These are phyloP conservation scores for Chloroclysta siterata DNA, from an alignment of 2,888 invertebrate species.

Conservation along the genomic window DNA sequence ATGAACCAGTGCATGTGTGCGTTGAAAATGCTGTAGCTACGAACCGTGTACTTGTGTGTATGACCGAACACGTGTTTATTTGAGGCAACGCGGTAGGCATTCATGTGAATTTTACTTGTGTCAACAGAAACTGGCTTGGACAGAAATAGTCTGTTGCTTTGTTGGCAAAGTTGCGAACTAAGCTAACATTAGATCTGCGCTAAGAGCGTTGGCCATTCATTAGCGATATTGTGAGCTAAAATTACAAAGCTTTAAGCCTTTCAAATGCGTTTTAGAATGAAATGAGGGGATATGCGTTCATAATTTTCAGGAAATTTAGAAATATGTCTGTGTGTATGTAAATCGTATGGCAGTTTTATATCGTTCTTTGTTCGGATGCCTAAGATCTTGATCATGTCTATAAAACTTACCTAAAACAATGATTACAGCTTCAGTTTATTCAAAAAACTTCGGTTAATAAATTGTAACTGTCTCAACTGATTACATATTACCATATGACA, in stretches of 20 bases:
- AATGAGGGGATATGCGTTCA: not conserved
- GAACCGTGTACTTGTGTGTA: conserved; percentile 51
- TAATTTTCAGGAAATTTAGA: conserved; percentile 16
- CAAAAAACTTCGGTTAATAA: not conserved
- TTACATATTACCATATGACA: conserved; percentile 64
- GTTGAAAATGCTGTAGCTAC: conserved; percentile 44
- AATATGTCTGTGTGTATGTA: conserved; percentile 9
- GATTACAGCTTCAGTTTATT: too few relatives aligned
- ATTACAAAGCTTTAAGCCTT: conserved; percentile 16
- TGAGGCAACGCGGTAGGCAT: conserved; percentile 76
- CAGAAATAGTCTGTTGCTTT: conserved; percentile 78
- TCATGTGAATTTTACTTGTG: conserved; percentile 82
- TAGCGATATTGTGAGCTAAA: conserved; percentile 19
- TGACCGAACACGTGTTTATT: conserved; percentile 75
- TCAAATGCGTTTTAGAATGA: conserved; percentile 5
- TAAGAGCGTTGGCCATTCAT: conserved; percentile 32
- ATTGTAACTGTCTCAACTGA: conserved; percentile 48
- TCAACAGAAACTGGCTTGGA: conserved; percentile 75
- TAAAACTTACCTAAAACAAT: too few relatives aligned
- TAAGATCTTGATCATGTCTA: too few relatives aligned
- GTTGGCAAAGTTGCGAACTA: conserved; percentile 68
- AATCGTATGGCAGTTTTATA: not conserved
- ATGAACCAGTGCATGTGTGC: conserved; percentile 71
- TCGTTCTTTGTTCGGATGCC: not conserved
- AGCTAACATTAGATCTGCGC: conserved; percentile 37